A percentile compares a stretch with the other conserved stretches of the same genome.
phyloP scores from a whole-genome alignment of 1,140 invertebrate genomes.

The Listronotus oregonensis region DNA sequence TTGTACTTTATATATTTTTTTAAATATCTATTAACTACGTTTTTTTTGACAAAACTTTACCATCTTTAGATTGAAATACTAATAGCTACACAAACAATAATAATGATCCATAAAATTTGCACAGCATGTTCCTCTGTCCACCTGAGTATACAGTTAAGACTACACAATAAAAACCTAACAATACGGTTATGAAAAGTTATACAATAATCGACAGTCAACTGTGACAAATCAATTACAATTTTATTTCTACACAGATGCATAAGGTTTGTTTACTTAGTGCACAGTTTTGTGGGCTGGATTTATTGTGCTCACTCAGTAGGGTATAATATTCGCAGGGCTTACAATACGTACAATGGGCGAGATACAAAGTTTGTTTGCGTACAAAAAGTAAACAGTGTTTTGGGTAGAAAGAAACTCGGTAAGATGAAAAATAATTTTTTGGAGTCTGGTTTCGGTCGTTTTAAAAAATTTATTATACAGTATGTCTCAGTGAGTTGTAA shows the following conservation, averaged over 20 bases:
- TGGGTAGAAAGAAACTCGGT: background rate
- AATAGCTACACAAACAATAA: background rate
- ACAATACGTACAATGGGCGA: slow-evolving; percentile 7
- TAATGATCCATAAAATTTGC: background rate
- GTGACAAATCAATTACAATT: slow-evolving; percentile 14
- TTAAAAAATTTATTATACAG: no score
- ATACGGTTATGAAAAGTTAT: slow-evolving; percentile 11
- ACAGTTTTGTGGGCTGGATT: slow-evolving; percentile 1
- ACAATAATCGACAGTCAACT: slow-evolving; percentile 19
- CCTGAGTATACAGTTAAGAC: slow-evolving; percentile 1
- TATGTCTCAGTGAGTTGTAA: no score
- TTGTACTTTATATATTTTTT: no score
- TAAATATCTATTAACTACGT: no score
- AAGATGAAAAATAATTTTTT: no score
- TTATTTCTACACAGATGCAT: slow-evolving; percentile 9
- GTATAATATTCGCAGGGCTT: background rate
- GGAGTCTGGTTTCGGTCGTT: no score
- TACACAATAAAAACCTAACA: background rate
- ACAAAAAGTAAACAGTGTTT: slow-evolving; percentile 14
- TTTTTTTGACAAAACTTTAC: no score
- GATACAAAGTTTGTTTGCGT: slow-evolving; percentile 13
- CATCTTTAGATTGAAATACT: no score
- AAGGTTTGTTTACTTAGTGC: slow-evolving; percentile 4
- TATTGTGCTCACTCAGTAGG: slow-evolving; percentile 8
- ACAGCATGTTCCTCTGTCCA: background rate